Base-by-base conservation (phyloP, 2,113 vertebrate species). In the Gymnobelideus leadbeateri region DNA sequence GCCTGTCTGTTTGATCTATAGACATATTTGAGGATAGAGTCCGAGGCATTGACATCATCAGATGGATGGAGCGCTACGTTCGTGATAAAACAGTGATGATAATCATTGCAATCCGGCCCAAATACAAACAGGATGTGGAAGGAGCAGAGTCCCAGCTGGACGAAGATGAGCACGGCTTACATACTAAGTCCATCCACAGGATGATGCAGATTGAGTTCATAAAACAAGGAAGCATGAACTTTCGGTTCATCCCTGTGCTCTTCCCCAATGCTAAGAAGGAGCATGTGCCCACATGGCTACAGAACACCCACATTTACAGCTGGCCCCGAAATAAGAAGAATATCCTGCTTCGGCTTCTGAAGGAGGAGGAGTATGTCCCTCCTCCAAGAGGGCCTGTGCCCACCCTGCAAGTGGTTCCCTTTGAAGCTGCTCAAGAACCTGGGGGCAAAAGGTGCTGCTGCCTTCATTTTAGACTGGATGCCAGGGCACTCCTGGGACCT, bases 141-240 rank as follows among this genome's bases (percentile, higher is more conserved):
- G 99, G 99, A 92, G 98, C 98, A 7, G 99, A 99, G 95, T 98
- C 98, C 24, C 99, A 98, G 98, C 98, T 98, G 98, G 98, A 98
- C 93, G 98, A 97, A 46, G 98, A 99, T 90, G 99, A 99, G 95
- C 99, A 99, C 0, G 99, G 99, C 93, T 99, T 99, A 98, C 99
- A 99, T 98, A 99, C 99, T 90, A 99, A 99, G 97, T 99, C 99
- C 98, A 99, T 99, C 50, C 99, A 99, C 98, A 99, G 98, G 91
- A 99, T 99, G 99, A 99, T 99, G 99, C 99, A 99, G 97, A 99
- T 99, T 23, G 99, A 99, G 97, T 99, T 99, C 98, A 99, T 99
- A 98, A 99, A 99, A 96, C 99, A 99, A 98, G 99, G 99, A 98
- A 99, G 99, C 95, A 98, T 99, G 98, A 99, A 99, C 97, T 99